A percentile compares a stretch with the other conserved stretches of the same genome.
Evolutionary conservation across 53 echinoderm and acorn worm genomes (phyloP).

Genomic region (Paracentrotus lividus): DNA sequence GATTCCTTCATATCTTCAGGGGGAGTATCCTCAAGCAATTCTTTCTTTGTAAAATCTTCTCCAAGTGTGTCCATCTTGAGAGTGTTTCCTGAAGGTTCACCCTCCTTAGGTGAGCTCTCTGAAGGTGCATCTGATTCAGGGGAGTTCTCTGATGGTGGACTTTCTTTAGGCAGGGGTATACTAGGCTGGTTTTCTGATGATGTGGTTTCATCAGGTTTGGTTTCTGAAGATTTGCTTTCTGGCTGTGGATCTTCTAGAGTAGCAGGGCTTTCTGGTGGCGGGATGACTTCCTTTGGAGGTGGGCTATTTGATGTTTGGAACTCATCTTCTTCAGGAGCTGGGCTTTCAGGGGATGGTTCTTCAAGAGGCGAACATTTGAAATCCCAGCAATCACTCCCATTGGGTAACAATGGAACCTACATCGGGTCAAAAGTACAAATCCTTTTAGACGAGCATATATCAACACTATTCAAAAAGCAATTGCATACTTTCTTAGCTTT

Average conservation of each 20-base stretch:
- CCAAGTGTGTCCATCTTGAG: neutral
- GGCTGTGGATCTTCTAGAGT: neutral
- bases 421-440: too few relatives aligned
- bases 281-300: neutral
- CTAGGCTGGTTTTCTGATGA: neutral
- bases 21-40: neutral
- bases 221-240: neutral
- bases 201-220: neutral
- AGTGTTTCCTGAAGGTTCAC: neutral
- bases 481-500: too few relatives aligned
- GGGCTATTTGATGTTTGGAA: too few relatives aligned
- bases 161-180: neutral
- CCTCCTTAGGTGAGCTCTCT: too few relatives aligned
- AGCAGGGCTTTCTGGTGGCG: neutral
- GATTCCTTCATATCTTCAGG: neutral
- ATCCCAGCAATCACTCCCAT: conserved; percentile 37
- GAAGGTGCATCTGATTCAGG: too few relatives aligned
- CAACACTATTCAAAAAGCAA: too few relatives aligned
- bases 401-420: conserved; percentile 6
- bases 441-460: too few relatives aligned
- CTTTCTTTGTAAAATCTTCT: neutral
- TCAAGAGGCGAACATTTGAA: conserved; percentile 33
- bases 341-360: neutral
- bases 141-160: too few relatives aligned
- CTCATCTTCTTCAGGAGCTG: neutral